phyloP scores from a whole-genome alignment of 2,113 vertebrate genomes.

The Catharus bicknelli region DNA sequence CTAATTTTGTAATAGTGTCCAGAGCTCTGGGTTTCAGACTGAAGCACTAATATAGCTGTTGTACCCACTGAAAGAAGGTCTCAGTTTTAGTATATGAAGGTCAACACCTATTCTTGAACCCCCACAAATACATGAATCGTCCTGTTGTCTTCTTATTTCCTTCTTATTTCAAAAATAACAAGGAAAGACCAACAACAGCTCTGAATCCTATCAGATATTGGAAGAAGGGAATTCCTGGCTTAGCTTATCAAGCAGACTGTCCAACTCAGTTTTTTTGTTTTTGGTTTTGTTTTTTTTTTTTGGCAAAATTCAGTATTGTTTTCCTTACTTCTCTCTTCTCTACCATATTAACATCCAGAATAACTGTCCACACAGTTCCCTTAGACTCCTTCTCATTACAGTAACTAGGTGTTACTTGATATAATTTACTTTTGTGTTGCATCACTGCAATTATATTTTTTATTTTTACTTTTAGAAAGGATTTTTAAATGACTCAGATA shows the following conservation, averaged over 20 bases:
- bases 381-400: not conserved
- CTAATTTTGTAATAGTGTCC: not conserved
- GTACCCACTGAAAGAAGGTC: not conserved
- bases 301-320: not conserved
- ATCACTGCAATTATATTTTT: not conserved
- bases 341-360: not conserved
- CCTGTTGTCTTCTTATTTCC: not conserved
- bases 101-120: not conserved
- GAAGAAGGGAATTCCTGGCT: not conserved
- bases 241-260: not conserved
- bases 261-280: no score
- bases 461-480: not conserved
- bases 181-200: not conserved
- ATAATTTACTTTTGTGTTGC: not conserved
- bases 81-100: not conserved
- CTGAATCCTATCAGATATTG: not conserved
- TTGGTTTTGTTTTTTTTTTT: no score
- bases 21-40: not conserved
- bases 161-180: not conserved
- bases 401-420: not conserved
- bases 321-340: not conserved
- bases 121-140: not conserved
- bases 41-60: not conserved
- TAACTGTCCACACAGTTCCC: not conserved
- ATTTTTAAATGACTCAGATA: not conserved